Percentiles rank a stretch among this genome's conserved stretches.
Conservation (phyloP, 2,888 invertebrate genomes). For the Acholoe squamosa region DNA sequence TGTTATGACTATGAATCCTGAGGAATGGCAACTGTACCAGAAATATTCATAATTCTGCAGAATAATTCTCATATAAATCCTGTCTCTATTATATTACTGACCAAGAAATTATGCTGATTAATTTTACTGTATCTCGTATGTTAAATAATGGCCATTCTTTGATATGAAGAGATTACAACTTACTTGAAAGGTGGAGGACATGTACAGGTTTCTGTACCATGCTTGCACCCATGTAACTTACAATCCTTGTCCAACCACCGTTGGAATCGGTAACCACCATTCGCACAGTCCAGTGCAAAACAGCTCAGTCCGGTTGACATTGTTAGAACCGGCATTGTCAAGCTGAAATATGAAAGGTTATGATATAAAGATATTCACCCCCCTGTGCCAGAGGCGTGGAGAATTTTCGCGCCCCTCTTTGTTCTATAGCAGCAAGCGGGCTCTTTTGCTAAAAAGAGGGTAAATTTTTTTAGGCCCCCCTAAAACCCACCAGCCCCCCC, state of each 20-base stretch:
- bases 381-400: too few relatives aligned
- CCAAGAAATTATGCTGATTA: background rate
- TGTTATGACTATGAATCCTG: background rate
- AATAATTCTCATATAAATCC: background rate
- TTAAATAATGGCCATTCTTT: background rate
- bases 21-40: too few relatives aligned
- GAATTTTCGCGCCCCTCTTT: too few relatives aligned
- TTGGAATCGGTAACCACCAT: background rate
- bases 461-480: too few relatives aligned
- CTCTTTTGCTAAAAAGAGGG: too few relatives aligned
- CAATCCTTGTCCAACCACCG: background rate
- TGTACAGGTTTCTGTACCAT: background rate
- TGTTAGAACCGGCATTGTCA: too few relatives aligned
- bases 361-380: too few relatives aligned
- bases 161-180: background rate
- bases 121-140: background rate
- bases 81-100: background rate
- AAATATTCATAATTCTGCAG: background rate
- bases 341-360: too few relatives aligned
- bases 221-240: background rate
- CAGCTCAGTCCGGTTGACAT: background rate
- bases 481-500: too few relatives aligned
- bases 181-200: constrained; percentile 22
- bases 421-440: too few relatives aligned
- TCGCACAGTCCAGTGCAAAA: constrained; percentile 1